Base-by-base conservation (phyloP, 2,797 vertebrate species). In the Gymnoscopelus braueri region DNA sequence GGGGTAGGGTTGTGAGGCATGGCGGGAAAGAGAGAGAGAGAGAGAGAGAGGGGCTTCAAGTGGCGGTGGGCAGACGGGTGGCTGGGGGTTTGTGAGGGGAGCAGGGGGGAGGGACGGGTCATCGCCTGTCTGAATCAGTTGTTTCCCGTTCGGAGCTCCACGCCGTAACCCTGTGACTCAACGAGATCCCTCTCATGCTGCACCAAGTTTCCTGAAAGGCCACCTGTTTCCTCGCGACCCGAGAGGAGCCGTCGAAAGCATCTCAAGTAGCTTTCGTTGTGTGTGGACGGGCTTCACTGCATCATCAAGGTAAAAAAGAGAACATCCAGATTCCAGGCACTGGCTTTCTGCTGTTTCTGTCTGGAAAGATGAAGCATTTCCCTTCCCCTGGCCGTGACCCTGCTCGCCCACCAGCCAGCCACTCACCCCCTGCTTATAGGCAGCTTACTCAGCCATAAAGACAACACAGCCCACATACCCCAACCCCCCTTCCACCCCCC, bases 401-500 rank as follows among this genome's bases (percentile, higher is more conserved):
- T 58, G 71, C 74, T 70, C 75, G 72, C 71, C 83, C 84, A 83
- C 75, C 64, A 74, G 68, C 52, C 69, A 66, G 51, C 63, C 77
- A 72, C 68, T 66, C 77, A 75, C 74, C 82, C 82, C 84, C 80
- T 71, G 67, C 82, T 72, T 56, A 63, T 85, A 87, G 57, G 65
- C 78, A 72, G 92, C 89, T 90, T 90, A 93, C 87, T 92, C 92
- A 92, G 84, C 81, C 91, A 90, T 71, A 89, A 91, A 89, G 81
- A 91, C 89, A 89, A 93, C 89, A 71, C 84, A 15, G 69, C 85
- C 67, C 69, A 56, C 74, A 67, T 52, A 61, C 8, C 71, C 81
- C 74, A 63, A 19, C 3, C 35, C 60, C 35, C 52, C 79, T 73
- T 24, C 47, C 44, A 69, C 58, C 85, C 58, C 85, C 51, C 74